A percentile compares a stretch with the other conserved stretches of the same genome.
phyloP scores from a whole-genome alignment of 2,797 vertebrate species.

The Liasis olivaceus region DNA sequence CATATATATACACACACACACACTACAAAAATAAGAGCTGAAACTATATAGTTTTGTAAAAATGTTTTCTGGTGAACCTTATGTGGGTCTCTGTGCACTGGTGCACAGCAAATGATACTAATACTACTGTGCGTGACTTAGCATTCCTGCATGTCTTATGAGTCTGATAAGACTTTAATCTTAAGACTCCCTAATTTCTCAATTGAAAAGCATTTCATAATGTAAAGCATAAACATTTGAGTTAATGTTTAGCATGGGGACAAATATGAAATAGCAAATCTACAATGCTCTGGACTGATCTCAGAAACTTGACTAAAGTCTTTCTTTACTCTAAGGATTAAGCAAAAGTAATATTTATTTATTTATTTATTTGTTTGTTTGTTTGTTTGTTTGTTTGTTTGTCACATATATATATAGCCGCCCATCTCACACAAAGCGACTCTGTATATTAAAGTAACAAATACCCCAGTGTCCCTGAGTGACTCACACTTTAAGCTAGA shows the following conservation, averaged over 20 bases:
- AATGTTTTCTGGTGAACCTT: neutral
- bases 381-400: too few relatives aligned
- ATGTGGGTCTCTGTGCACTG: neutral
- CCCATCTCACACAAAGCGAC: too few relatives aligned
- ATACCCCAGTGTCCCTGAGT: neutral
- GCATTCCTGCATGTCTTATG: constrained; percentile 9
- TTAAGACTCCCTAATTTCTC: neutral
- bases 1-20: neutral
- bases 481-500: neutral
- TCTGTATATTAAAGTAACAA: neutral
- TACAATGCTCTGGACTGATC: neutral
- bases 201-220: neutral
- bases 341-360: neutral
- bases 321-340: neutral
- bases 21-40: neutral
- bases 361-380: too few relatives aligned
- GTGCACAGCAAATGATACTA: neutral
- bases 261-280: neutral
- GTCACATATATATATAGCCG: too few relatives aligned
- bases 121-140: neutral
- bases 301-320: neutral
- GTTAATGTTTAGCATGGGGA: constrained; percentile 45
- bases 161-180: neutral
- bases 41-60: neutral
- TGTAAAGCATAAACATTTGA: constrained; percentile 28